Base-by-base conservation (phyloP, 1,140 invertebrate genomes). In the Pseudomyrmex flavicornis region DNA sequence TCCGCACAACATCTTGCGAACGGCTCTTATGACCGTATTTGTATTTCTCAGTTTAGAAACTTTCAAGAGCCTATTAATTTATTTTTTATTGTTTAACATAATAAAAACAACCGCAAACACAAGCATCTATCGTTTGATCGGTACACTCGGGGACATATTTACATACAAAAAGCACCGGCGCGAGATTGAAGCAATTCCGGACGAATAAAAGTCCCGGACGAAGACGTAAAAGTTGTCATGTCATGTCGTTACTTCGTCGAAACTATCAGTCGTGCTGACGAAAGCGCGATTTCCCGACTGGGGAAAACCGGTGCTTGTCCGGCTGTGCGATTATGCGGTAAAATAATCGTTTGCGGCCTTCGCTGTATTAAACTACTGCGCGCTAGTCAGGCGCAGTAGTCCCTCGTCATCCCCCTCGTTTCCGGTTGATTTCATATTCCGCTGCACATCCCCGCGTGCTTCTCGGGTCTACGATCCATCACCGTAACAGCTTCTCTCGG, bases 391-490 rank as follows among this genome's bases (percentile, higher is more conserved):
- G 58, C n/a, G 62, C 63, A 13, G 59, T 9, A 74, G 79, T 74
- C 56, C 61, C 66, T 79, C 65, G 50, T 72, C 72, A 26, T 35
- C 46, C 66, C 26, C 50, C 52, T 68, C 48, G 58, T 22, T 80
- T 70, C 12, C 44, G 15, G n/a, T 48, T 70, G 86, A 87, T 84
- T 87, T 87, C 87, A 59, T 35, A 35, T 88, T 63, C 15, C 75
- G 61, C 46, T 62, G 44, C 44, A 50, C 35, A n/a, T 44, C 73
- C 20, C 69, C 54, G 20, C 12, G 7, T 26, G 50, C 15, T 44
- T 15, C 35, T n/a, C 72, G 35, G 35, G 35, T 56, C 66, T 61
- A 26, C 86, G 73, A 88, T 88, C 74, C 83, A 79, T 88, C 87
- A 77, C 72, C 61, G 46, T 73, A 88, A 88, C 87, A 69, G 70